Percentiles rank a stretch among this genome's conserved stretches.
Evolutionary conservation across 2,888 invertebrate genomes (phyloP).

Genomic region (Tanaodytes sp.): DNA sequence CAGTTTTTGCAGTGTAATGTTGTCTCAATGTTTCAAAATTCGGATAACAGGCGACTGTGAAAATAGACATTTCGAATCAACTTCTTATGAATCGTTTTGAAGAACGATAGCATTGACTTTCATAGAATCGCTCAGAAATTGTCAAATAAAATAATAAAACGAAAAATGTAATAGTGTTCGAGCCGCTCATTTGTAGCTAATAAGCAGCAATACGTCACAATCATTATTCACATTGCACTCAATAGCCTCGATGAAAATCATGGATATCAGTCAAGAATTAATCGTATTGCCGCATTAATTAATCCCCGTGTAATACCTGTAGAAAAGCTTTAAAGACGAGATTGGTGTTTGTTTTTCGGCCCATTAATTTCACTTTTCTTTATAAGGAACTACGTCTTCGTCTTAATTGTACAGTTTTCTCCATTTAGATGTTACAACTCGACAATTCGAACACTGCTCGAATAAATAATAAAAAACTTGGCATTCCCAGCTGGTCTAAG

Average conservation of each 20-base stretch:
- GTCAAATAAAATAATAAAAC: too few relatives aligned
- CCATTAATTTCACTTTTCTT: constrained; percentile 38
- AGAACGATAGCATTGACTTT: too few relatives aligned
- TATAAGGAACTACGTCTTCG: constrained; percentile 18
- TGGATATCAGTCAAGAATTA: constrained; percentile 9
- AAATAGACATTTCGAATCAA: too few relatives aligned
- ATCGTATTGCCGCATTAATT: constrained; percentile 31
- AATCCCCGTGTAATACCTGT: constrained; percentile 17
- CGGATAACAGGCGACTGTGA: too few relatives aligned
- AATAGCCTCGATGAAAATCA: constrained; percentile 14
- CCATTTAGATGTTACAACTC: constrained; percentile 35
- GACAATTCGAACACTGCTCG: constrained; percentile 10
- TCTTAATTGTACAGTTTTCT: constrained; percentile 32
- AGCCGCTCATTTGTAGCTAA: too few relatives aligned
- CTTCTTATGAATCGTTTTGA: too few relatives aligned
- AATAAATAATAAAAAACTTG: constrained; percentile 9
- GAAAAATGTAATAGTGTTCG: too few relatives aligned
- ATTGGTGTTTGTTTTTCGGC: constrained; percentile 20
- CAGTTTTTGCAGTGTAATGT: too few relatives aligned
- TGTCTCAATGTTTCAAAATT: too few relatives aligned
- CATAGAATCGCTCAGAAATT: too few relatives aligned
- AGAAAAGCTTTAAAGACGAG: constrained; percentile 15
- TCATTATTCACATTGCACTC: constrained; percentile 16
- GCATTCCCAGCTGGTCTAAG: constrained; percentile 12
- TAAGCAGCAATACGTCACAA: constrained; percentile 17